Conservation (phyloP, 2,797 vertebrate species). For the Streptopelia turtur region DNA sequence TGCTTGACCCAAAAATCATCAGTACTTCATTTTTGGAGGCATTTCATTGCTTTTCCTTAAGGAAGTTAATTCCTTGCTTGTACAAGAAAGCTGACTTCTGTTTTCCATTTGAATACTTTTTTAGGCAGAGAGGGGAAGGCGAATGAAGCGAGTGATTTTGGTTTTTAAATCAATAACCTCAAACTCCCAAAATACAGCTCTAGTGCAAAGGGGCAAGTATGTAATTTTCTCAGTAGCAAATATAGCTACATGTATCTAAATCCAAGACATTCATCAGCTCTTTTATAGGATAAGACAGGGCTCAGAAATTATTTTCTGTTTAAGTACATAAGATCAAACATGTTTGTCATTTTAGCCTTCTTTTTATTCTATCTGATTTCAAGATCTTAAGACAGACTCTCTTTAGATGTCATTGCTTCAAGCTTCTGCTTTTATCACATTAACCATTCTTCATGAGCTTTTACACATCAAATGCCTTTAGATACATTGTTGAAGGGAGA, state of each 20-base stretch:
- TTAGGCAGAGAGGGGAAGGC: slow-evolving; percentile 3
- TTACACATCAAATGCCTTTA: slow-evolving; percentile 57
- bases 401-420: slow-evolving; percentile 59
- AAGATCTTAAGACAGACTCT: slow-evolving; percentile 33
- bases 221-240: slow-evolving; percentile 51
- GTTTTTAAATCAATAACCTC: slow-evolving; percentile 27
- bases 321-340: slow-evolving; percentile 39
- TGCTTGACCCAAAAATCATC: background rate
- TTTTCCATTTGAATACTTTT: slow-evolving; percentile 13
- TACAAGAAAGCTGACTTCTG: background rate
- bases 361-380: slow-evolving; percentile 56
- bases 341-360: slow-evolving; percentile 61
- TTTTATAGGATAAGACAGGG: slow-evolving; percentile 58
- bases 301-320: slow-evolving; percentile 48
- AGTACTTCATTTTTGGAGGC: background rate
- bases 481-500: slow-evolving; percentile 37
- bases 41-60: background rate
- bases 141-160: slow-evolving; percentile 11
- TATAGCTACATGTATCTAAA: slow-evolving; percentile 53
- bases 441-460: slow-evolving; percentile 57
- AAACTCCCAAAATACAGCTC: background rate
- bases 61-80: slow-evolving; percentile 26
- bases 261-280: slow-evolving; percentile 31
- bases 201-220: slow-evolving; percentile 37
- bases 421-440: slow-evolving; percentile 55